A percentile compares a stretch with the other conserved stretches of the same genome.
These are phyloP conservation scores for Drosophila gaucha DNA, from an alignment of 2,888 invertebrate genomes.

Conservation along the genomic window DNA sequence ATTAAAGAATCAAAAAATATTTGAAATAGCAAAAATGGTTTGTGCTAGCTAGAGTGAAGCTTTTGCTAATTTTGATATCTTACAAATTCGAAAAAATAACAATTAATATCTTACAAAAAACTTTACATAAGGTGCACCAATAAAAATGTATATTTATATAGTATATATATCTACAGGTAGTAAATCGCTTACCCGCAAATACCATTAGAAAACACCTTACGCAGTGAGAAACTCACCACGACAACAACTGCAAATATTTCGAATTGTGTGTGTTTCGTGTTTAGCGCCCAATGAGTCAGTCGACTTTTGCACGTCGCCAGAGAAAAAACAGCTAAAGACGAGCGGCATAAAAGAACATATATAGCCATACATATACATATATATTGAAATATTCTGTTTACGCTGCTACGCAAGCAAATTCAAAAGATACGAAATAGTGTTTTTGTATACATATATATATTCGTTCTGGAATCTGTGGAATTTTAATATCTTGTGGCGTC, in stretches of 20 bases:
- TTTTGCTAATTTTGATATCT: no score
- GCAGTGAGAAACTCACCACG: conserved; percentile 46
- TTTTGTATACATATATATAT: conserved; percentile 26
- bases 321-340: conserved; percentile 18
- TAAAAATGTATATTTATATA: conserved; percentile 24
- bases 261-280: conserved; percentile 47
- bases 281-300: conserved; percentile 56
- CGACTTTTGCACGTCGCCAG: conserved; percentile 50
- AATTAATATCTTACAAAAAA: conserved; percentile 3
- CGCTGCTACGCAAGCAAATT: conserved; percentile 34
- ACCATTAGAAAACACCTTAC: conserved; percentile 40
- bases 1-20: no score
- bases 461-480: conserved; percentile 73
- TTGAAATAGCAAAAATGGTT: no score
- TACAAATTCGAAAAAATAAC: not conserved
- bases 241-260: conserved; percentile 36
- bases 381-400: conserved; percentile 52
- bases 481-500: conserved; percentile 62
- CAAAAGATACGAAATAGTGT: conserved; percentile 49
- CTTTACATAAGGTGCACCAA: not conserved
- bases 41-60: no score
- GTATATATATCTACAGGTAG: conserved; percentile 38
- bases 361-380: not conserved
- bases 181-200: conserved; percentile 41
- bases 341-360: conserved; percentile 3